Evolutionary conservation across 2,797 vertebrate genomes (phyloP).

Genomic region (Tadarida brasiliensis): DNA sequence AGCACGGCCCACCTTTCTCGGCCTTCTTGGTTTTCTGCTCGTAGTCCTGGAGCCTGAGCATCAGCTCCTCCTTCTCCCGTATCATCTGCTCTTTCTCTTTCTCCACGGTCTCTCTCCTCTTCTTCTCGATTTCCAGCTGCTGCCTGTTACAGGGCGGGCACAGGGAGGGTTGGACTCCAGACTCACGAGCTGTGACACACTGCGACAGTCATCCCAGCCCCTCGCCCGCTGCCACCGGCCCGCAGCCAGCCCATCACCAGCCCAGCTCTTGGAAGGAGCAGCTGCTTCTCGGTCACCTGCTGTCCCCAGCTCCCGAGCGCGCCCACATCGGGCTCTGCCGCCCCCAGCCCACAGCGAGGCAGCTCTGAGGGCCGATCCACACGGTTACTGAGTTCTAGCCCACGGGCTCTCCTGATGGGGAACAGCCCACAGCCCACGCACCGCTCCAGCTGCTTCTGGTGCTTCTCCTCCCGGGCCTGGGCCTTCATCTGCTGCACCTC

Average conservation of each 20-base stretch:
- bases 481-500: constrained; percentile 93
- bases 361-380: not conserved
- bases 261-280: not conserved
- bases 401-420: not conserved
- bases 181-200: accelerated
- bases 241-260: not conserved
- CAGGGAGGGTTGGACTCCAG: not conserved
- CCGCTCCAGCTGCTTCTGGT: constrained; percentile 95
- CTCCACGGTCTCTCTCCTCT: constrained; percentile 94
- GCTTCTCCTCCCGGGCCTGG: constrained; percentile 94
- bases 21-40: constrained; percentile 96
- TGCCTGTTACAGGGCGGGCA: constrained; percentile 87
- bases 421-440: constrained; percentile 65
- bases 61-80: constrained; percentile 94
- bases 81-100: constrained; percentile 95
- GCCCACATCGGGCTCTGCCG: accelerated
- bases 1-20: constrained; percentile 90
- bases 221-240: not conserved
- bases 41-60: constrained; percentile 93
- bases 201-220: accelerated
- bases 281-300: not conserved
- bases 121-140: constrained; percentile 96
- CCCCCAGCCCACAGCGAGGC: not conserved
- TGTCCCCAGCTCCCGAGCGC: not conserved
- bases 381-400: accelerated